Evolutionary conservation across 2,888 invertebrate species (phyloP).

Genomic region (Lamellibrachia columna): DNA sequence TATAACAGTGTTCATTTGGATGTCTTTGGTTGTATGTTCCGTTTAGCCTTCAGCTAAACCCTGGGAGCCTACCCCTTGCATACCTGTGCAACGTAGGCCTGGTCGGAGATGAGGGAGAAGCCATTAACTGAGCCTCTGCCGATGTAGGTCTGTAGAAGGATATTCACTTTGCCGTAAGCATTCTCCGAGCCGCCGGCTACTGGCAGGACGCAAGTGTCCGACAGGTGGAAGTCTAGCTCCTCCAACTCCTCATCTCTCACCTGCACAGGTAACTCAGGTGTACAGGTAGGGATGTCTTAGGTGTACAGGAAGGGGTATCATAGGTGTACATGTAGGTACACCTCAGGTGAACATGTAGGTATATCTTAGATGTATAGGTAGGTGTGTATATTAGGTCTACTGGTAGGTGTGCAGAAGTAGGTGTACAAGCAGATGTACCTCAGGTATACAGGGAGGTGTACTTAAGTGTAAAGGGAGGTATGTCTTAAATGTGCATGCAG

Average conservation of each 20-base stretch:
- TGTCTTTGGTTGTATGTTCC: no score
- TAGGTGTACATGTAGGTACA: neutral
- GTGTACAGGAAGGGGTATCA: neutral
- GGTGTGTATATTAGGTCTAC: neutral
- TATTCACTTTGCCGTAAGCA: conserved; percentile 85
- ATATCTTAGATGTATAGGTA: neutral
- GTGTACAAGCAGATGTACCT: neutral
- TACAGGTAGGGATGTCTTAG: neutral
- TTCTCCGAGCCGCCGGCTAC: conserved; percentile 88
- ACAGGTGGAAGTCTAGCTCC: conserved; percentile 83
- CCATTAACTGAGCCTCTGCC: conserved; percentile 82
- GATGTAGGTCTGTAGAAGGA: conserved; percentile 84
- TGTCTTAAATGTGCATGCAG: neutral
- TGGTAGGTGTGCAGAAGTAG: neutral
- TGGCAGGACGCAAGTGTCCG: conserved; percentile 79
- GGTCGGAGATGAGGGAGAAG: conserved; percentile 88
- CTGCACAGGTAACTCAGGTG: conserved; percentile 64
- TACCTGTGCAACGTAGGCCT: conserved; percentile 88
- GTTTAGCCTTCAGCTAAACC: no score
- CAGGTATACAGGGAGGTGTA: neutral
- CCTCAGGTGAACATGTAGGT: neutral
- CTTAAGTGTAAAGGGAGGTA: neutral
- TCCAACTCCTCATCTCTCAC: conserved; percentile 93
- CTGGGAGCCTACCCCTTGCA: conserved; percentile 30
- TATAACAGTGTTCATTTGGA: no score